A percentile compares a stretch with the other conserved stretches of the same genome.
Conservation (phyloP, 2,113 vertebrate species). For the Grallaria varia region DNA sequence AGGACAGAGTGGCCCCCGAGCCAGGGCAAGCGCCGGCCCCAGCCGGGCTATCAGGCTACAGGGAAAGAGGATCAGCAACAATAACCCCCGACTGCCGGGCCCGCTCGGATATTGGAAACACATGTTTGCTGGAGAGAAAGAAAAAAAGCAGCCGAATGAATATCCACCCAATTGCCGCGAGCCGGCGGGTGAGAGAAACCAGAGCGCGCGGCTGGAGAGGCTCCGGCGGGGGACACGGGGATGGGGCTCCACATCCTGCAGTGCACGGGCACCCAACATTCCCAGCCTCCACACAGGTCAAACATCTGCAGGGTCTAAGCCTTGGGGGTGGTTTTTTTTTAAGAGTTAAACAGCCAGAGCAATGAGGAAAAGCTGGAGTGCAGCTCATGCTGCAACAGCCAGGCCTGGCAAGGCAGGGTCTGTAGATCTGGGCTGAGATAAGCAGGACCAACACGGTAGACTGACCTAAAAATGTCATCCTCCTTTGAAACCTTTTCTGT, state of each 20-base stretch:
- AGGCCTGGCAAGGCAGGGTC: background rate
- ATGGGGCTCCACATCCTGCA: fast-evolving
- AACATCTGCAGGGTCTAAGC: background rate
- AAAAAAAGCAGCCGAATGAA: constrained; percentile 39
- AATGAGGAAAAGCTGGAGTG: background rate
- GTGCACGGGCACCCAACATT: background rate
- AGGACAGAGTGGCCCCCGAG: background rate
- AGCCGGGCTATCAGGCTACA: background rate
- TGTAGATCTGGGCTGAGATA: background rate
- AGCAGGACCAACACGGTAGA: background rate
- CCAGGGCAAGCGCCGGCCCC: background rate
- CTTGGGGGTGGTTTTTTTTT: fast-evolving
- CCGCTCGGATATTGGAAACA: constrained; percentile 63
- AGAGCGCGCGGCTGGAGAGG: background rate
- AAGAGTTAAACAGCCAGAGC: background rate
- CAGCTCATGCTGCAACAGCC: background rate
- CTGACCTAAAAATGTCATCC: background rate
- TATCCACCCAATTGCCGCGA: constrained; percentile 2
- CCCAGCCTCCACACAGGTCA: background rate
- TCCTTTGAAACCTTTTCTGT: background rate
- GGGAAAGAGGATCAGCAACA: constrained; percentile 10
- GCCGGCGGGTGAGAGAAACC: constrained; percentile 53
- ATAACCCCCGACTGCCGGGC: background rate
- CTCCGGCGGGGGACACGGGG: background rate
- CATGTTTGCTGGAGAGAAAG: constrained; percentile 48